Evolutionary conservation across 2,888 invertebrate species (phyloP).

Genomic region (Gandaritis pyraliata): DNA sequence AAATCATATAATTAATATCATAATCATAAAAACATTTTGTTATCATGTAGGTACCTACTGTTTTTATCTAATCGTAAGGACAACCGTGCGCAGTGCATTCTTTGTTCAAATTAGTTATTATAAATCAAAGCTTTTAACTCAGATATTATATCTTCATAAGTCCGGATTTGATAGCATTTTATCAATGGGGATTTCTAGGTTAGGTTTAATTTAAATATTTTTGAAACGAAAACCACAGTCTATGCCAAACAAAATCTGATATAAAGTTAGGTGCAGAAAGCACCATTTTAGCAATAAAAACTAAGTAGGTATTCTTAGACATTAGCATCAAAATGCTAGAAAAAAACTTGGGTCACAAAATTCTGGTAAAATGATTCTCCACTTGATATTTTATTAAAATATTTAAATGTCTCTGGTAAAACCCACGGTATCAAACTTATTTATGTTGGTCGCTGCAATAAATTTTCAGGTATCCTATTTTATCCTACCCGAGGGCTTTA

Average conservation of each 20-base stretch:
- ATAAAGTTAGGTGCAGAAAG: no score
- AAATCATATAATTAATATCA: background rate
- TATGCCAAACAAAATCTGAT: background rate
- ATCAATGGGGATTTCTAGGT: background rate
- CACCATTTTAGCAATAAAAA: no score
- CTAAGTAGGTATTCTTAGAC: no score
- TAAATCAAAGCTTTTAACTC: background rate
- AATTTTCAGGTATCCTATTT: constrained; percentile 35
- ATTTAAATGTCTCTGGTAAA: background rate
- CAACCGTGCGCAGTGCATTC: background rate
- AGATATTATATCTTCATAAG: no score
- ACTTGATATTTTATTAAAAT: no score
- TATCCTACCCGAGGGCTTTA: constrained; percentile 29
- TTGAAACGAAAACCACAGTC: background rate
- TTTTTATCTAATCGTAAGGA: constrained; percentile 1
- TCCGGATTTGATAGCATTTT: background rate
- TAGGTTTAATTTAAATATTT: no score
- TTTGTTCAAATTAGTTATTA: background rate
- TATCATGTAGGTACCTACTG: background rate
- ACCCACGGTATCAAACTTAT: constrained; percentile 23
- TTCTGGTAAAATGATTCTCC: no score
- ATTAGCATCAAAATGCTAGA: no score
- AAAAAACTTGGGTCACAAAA: no score
- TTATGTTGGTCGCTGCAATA: constrained; percentile 29
- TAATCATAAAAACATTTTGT: background rate